A percentile compares a stretch with the other conserved stretches of the same genome.
phyloP scores from a whole-genome alignment of 2,797 vertebrate genomes.

The Masticophis lateralis region DNA sequence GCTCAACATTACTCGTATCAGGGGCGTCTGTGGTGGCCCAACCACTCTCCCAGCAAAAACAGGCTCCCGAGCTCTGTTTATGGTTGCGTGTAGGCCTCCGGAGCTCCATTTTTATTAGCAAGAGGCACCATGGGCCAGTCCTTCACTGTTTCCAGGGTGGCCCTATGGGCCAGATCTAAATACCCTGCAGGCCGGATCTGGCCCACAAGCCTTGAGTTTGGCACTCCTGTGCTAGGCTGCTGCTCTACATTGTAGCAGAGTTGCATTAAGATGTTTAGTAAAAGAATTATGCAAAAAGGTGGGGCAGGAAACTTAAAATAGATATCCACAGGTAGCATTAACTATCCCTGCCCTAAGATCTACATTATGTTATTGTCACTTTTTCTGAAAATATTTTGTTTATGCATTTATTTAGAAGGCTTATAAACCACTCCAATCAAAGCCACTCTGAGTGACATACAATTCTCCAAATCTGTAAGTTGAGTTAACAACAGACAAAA shows the following conservation, averaged over 20 bases:
- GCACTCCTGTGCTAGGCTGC: background rate
- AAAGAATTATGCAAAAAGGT: background rate
- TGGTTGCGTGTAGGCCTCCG: too few relatives aligned
- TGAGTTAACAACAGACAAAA: background rate
- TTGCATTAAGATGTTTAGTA: background rate
- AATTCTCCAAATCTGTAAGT: background rate
- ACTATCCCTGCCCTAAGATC: background rate
- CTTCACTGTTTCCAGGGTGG: too few relatives aligned
- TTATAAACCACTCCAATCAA: background rate
- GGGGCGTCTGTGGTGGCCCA: too few relatives aligned
- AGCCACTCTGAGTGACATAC: background rate
- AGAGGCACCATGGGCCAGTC: too few relatives aligned
- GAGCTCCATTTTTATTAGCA: too few relatives aligned
- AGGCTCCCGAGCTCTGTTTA: too few relatives aligned
- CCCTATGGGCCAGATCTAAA: too few relatives aligned
- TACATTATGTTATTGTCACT: background rate
- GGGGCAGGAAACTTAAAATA: background rate
- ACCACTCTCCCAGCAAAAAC: too few relatives aligned
- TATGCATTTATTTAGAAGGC: background rate
- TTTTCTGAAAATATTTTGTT: background rate
- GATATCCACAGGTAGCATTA: background rate
- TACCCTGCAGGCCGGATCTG: too few relatives aligned
- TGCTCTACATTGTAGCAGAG: background rate
- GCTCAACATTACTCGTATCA: too few relatives aligned
- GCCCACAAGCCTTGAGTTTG: too few relatives aligned